These are phyloP conservation scores for Bombus confusus DNA, from an alignment of 1,140 invertebrate species.

Conservation along the genomic window DNA sequence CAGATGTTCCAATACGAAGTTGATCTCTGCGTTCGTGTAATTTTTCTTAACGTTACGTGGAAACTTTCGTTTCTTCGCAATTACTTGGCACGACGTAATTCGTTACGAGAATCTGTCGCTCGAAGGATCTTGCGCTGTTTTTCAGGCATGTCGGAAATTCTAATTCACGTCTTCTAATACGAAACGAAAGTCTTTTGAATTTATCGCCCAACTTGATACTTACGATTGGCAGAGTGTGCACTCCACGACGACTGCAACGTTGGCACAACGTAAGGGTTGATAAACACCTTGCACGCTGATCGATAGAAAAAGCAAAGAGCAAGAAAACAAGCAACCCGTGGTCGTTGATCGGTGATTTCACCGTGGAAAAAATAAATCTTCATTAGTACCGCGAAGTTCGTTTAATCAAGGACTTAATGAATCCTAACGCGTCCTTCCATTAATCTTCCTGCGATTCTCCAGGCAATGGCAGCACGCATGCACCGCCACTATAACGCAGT, in stretches of 20 bases:
- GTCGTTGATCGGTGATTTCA: neutral
- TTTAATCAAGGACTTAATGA: slow-evolving; percentile 11
- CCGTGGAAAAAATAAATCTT: slow-evolving; percentile 40
- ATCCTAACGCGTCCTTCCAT: slow-evolving; percentile 28
- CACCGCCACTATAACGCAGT: slow-evolving; percentile 10
- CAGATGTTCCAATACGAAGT: neutral
- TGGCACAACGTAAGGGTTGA: neutral
- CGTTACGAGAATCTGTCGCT: no score
- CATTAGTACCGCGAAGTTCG: slow-evolving; percentile 2
- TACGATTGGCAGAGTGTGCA: neutral
- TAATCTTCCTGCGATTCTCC: slow-evolving; percentile 30
- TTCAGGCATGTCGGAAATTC: no score
- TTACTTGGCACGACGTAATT: no score
- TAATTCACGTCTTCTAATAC: no score
- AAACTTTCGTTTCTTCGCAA: no score
- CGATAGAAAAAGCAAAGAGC: neutral
- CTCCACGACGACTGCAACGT: neutral
- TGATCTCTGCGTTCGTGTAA: no score
- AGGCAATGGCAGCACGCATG: neutral
- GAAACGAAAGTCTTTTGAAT: no score
- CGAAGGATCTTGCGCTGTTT: no score
- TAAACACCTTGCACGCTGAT: neutral
- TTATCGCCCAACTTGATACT: no score
- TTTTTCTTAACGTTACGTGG: no score
- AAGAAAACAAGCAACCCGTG: neutral